Percentiles rank a stretch among this genome's conserved stretches.
Evolutionary conservation across 2,113 vertebrate species (phyloP).

Genomic region (Poicephalus meyeri): DNA sequence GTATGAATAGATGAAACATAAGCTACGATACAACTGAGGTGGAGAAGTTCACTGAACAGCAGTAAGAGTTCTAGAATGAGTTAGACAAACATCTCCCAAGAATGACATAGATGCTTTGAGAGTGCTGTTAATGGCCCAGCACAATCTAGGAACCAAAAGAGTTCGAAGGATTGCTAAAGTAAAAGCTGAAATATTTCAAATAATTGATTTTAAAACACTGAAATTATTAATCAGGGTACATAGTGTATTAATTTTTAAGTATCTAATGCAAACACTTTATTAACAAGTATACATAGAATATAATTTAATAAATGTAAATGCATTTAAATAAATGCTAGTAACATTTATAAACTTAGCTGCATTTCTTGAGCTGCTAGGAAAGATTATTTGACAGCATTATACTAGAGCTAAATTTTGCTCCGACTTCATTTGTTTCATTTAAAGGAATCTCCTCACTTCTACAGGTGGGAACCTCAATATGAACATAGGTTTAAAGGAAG

Average conservation of each 20-base stretch:
- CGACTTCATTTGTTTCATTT: background rate
- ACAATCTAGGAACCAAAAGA: background rate
- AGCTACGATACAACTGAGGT: background rate
- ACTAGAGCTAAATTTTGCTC: background rate
- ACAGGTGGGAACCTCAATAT: background rate
- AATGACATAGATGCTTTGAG: background rate
- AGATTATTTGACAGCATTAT: background rate
- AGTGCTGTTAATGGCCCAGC: background rate
- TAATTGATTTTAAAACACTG: background rate
- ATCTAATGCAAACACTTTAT: background rate
- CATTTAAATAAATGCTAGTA: background rate
- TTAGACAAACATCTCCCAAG: slow-evolving; percentile 18
- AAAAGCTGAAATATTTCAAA: background rate
- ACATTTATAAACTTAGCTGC: background rate
- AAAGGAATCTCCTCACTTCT: background rate
- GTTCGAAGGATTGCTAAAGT: background rate
- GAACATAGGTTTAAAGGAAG: background rate
- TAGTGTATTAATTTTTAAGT: background rate
- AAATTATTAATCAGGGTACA: background rate
- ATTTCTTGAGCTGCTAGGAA: background rate
- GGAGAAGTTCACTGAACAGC: background rate
- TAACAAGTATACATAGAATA: background rate
- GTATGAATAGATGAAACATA: slow-evolving; percentile 21
- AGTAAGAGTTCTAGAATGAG: background rate
- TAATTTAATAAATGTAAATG: background rate